phyloP scores from a whole-genome alignment of 2,113 vertebrate genomes.

The Trogon melanurus region DNA sequence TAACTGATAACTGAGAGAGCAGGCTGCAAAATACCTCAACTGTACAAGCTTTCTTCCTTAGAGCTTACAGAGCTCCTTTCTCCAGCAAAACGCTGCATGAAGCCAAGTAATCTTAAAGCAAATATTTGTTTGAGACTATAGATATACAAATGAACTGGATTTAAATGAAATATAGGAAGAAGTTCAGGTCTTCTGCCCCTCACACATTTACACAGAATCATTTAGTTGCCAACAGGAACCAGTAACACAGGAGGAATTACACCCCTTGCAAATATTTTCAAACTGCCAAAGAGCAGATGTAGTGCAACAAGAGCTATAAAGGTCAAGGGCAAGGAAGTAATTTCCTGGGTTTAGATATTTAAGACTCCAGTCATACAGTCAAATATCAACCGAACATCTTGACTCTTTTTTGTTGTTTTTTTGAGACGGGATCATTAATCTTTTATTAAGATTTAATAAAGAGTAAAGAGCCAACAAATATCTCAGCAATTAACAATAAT shows the following conservation, averaged over 20 bases:
- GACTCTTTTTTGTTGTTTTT: background rate
- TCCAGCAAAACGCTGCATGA: background rate
- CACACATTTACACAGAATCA: background rate
- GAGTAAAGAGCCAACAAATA: background rate
- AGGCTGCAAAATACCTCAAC: background rate
- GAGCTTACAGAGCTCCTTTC: background rate
- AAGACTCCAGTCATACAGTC: background rate
- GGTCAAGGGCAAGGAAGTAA: background rate
- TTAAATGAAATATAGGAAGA: background rate
- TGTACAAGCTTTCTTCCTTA: background rate
- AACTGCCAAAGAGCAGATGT: background rate
- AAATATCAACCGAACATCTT: background rate
- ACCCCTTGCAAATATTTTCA: background rate
- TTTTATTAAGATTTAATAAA: background rate
- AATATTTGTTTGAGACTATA: background rate
- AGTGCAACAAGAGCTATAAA: background rate
- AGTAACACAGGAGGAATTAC: background rate
- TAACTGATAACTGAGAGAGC: background rate
- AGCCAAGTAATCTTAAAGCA: background rate
- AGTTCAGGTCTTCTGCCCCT: background rate
- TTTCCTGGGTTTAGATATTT: background rate
- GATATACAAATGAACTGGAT: background rate
- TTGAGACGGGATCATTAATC: background rate
- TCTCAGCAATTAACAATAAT: background rate
- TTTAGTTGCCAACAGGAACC: background rate